Evolutionary conservation across 2,797 vertebrate genomes (phyloP).

Genomic region (Chanos chanos): DNA sequence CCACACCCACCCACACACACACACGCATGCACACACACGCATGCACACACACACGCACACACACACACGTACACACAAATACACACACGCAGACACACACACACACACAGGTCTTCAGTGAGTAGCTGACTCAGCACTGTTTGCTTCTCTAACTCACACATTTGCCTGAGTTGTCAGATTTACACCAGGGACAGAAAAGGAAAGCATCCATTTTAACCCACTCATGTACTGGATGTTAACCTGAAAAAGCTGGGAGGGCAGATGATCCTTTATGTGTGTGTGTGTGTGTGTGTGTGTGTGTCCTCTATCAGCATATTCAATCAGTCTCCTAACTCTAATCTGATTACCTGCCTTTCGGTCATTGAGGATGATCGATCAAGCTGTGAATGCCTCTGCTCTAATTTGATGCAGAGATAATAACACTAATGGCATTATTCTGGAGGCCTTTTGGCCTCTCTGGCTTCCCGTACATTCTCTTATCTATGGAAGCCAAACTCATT

Average conservation of each 20-base stretch:
- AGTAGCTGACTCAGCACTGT: constrained; percentile 34
- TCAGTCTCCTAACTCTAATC: constrained; percentile 27
- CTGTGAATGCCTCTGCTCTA: constrained; percentile 14
- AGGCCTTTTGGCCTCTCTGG: not conserved
- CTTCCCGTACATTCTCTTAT: not conserved
- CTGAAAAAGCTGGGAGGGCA: not conserved
- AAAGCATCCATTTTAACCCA: not conserved
- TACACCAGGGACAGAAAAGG: constrained; percentile 4
- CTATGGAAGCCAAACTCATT: not conserved
- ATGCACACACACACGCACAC: not conserved
- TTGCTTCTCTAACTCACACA: constrained; percentile 15
- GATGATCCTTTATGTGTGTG: constrained; percentile 1
- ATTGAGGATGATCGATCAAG: constrained; percentile 7
- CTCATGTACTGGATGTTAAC: not conserved
- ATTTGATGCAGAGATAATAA: constrained; percentile 30
- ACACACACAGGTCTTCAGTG: constrained; percentile 23
- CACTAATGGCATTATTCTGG: constrained; percentile 12
- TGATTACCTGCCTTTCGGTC: constrained; percentile 3
- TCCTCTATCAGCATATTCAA: constrained; percentile 14
- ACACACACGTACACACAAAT: not conserved
- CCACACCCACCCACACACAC: constrained; percentile 5
- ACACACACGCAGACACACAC: not conserved
- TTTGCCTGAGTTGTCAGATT: constrained; percentile 12
- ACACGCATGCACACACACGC: not conserved
- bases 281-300: constrained; percentile 10